These are phyloP conservation scores for Prunella strophiata DNA, from an alignment of 2,797 vertebrate genomes.

Conservation along the genomic window DNA sequence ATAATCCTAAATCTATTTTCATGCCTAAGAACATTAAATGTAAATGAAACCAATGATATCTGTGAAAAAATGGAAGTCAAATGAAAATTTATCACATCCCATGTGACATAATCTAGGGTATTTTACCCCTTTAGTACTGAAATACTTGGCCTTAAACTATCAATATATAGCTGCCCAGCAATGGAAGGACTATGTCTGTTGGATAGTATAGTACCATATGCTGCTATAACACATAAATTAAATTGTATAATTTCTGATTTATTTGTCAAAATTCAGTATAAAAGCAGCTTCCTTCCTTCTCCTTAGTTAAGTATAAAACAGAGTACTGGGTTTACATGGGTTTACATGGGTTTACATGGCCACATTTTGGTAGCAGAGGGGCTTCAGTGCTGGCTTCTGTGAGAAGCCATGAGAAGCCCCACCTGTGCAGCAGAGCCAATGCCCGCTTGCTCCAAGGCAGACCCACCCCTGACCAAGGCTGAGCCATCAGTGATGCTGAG, in stretches of 20 bases:
- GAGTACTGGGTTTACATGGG: background rate
- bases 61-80: background rate
- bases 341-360: background rate
- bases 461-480: background rate
- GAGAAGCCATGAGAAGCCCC: background rate
- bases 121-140: background rate
- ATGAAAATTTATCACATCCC: background rate
- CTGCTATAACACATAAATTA: background rate
- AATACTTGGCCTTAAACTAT: background rate
- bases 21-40: background rate
- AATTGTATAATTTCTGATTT: background rate
- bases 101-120: background rate
- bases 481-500: background rate
- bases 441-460: background rate
- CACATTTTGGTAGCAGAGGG: background rate
- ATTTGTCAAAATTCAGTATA: background rate
- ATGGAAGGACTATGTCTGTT: background rate
- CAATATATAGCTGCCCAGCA: background rate
- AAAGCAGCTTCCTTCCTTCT: background rate
- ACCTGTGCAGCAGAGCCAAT: fast-evolving
- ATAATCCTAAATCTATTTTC: background rate
- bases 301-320: background rate
- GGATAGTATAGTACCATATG: fast-evolving
- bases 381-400: background rate
- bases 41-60: background rate